phyloP scores from a whole-genome alignment of 2,797 vertebrate species.

The Mycteria americana region DNA sequence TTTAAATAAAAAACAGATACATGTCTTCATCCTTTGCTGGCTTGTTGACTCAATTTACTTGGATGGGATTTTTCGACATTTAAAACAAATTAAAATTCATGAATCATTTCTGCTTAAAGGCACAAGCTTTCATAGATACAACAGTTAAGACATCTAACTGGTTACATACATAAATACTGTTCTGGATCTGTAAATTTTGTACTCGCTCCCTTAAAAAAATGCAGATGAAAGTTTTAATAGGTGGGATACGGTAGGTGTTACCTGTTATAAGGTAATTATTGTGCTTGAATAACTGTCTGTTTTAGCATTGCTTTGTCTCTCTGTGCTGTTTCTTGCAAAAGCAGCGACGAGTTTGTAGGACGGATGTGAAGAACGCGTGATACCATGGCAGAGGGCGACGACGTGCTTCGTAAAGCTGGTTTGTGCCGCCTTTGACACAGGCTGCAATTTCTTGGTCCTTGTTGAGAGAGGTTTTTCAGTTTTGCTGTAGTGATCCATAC shows the following conservation, averaged over 20 bases:
- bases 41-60: conserved; percentile 44
- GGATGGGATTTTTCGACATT: conserved; percentile 50
- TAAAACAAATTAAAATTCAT: conserved; percentile 60
- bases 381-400: fast-evolving
- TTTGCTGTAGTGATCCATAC: background rate
- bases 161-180: background rate
- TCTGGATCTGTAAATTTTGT: background rate
- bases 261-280: background rate
- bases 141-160: background rate
- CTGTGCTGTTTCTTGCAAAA: background rate
- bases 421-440: background rate
- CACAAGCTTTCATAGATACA: conserved; percentile 8
- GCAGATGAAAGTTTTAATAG: background rate
- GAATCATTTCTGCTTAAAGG: conserved; percentile 54
- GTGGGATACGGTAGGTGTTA: background rate
- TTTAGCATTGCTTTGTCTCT: background rate
- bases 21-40: conserved; percentile 11
- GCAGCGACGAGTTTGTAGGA: background rate
- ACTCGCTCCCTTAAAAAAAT: background rate
- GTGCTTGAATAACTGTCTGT: background rate
- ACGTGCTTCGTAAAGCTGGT: fast-evolving
- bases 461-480: background rate
- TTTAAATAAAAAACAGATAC: conserved; percentile 41
- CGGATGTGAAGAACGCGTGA: background rate
- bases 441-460: background rate